Conservation (phyloP, 2,113 vertebrate genomes). For the Psephotus haematonotus region DNA sequence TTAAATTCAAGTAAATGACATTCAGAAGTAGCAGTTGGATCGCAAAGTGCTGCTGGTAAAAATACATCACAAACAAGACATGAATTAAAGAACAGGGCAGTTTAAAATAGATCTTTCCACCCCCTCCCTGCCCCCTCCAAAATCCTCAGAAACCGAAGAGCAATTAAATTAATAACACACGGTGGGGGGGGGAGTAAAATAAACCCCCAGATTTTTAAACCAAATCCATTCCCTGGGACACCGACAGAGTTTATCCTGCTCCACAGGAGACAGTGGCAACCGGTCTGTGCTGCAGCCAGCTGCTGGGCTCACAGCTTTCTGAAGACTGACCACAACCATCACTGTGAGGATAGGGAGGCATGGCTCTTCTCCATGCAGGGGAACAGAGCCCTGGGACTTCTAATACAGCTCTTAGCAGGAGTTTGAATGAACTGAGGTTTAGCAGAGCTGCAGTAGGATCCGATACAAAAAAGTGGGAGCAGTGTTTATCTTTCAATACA, state of each 20-base stretch:
- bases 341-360: not conserved
- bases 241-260: not conserved
- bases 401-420: not conserved
- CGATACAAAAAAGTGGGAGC: not conserved
- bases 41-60: not conserved
- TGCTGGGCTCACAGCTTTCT: not conserved
- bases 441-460: not conserved
- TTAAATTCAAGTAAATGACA: constrained; percentile 26
- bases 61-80: not conserved
- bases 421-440: not conserved
- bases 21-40: constrained; percentile 4
- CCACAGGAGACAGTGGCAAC: not conserved
- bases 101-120: constrained; percentile 24
- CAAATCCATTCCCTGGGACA: not conserved
- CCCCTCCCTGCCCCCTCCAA: not conserved
- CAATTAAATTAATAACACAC: not conserved
- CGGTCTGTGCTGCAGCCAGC: rapidly evolving
- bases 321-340: not conserved
- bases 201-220: not conserved
- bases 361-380: not conserved
- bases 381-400: not conserved
- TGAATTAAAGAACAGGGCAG: not conserved
- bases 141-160: not conserved
- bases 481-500: not conserved
- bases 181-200: not conserved